phyloP scores from a whole-genome alignment of 1,140 invertebrate species.

The Heliconius himera region DNA sequence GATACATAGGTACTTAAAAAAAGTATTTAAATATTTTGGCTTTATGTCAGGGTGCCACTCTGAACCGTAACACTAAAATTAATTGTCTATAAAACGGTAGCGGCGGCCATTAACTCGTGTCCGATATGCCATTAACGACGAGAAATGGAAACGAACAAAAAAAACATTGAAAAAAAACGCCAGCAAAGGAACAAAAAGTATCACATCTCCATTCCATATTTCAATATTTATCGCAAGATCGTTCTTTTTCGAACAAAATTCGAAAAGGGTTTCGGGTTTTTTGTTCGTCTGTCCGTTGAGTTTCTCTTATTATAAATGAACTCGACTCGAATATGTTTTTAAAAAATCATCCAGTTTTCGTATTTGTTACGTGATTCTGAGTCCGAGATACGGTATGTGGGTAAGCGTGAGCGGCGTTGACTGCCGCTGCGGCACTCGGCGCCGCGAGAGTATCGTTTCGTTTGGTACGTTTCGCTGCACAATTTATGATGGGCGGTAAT shows the following conservation, averaged over 20 bases:
- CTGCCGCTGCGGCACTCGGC: conserved; percentile 17
- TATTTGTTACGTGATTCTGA: conserved; percentile 56
- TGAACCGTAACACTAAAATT: conserved; percentile 39
- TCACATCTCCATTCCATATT: conserved; percentile 74
- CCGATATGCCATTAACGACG: conserved; percentile 38
- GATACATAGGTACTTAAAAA: neutral
- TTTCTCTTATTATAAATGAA: conserved; percentile 75
- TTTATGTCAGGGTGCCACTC: neutral
- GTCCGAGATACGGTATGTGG: neutral
- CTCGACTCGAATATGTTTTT: conserved; percentile 60
- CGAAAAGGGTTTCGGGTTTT: conserved; percentile 55
- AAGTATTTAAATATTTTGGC: neutral
- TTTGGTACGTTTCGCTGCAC: neutral
- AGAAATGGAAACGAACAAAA: conserved; percentile 38
- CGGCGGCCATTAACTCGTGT: conserved; percentile 39
- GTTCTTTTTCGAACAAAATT: conserved; percentile 75
- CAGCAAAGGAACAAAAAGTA: conserved; percentile 30
- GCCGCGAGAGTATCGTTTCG: conserved; percentile 9
- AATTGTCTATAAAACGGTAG: conserved; percentile 49
- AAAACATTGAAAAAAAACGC: conserved; percentile 18
- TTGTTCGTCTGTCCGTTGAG: conserved; percentile 52
- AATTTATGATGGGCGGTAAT: neutral
- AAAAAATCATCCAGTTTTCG: conserved; percentile 66
- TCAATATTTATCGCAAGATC: conserved; percentile 78
- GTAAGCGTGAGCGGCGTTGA: conserved; percentile 15